Percentiles rank a stretch among this genome's conserved stretches.
Evolutionary conservation across 2,113 vertebrate genomes (phyloP).

Genomic region (Rhinolophus ferrumequinum): DNA sequence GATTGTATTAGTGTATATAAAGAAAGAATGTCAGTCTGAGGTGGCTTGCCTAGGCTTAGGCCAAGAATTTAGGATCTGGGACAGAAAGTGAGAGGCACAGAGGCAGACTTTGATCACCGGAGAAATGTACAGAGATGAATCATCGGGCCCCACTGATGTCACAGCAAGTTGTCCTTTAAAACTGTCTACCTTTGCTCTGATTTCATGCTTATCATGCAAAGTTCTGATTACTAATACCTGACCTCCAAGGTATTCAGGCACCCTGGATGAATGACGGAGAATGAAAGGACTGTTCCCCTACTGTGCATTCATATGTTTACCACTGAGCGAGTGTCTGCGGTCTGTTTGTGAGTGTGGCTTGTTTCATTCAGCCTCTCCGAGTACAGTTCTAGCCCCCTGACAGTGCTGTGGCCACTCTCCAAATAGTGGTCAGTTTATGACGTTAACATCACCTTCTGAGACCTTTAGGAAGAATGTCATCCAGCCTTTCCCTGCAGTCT

Average conservation of each 20-base stretch:
- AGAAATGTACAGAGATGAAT: not conserved
- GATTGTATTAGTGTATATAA: not conserved
- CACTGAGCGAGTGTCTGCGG: not conserved
- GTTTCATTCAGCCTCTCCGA: not conserved
- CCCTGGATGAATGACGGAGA: not conserved
- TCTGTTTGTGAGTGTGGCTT: not conserved
- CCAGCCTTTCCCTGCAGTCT: not conserved
- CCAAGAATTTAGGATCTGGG: not conserved
- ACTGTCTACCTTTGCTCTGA: not conserved
- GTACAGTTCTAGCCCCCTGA: not conserved
- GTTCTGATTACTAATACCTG: not conserved
- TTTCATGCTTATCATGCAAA: not conserved
- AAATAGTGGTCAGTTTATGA: not conserved
- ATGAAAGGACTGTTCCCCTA: not conserved
- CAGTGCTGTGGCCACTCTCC: not conserved
- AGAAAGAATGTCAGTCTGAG: not conserved
- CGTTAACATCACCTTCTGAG: not conserved
- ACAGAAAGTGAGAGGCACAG: not conserved
- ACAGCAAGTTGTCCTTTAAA: not conserved
- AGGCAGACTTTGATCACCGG: not conserved
- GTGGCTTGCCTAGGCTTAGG: not conserved
- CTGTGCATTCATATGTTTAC: not conserved
- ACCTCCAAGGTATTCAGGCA: not conserved
- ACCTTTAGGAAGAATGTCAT: not conserved
- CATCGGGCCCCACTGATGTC: not conserved